Percentiles rank a stretch among this genome's conserved stretches.
Evolutionary conservation across 2,113 vertebrate genomes (phyloP).

Genomic region (Lophius piscatorius): DNA sequence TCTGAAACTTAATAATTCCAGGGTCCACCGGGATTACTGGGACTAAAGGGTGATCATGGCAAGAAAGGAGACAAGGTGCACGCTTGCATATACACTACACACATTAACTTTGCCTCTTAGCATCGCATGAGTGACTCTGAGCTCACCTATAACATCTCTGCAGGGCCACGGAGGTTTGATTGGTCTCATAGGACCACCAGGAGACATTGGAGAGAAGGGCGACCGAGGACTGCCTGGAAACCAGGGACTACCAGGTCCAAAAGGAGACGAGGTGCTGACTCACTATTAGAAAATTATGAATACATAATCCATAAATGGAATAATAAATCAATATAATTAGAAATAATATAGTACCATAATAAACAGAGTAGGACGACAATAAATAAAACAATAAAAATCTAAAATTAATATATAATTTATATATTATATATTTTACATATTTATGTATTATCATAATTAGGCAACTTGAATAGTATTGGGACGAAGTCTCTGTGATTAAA

Average conservation of each 20-base stretch:
- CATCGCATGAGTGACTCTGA: slow-evolving; percentile 7
- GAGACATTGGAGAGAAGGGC: slow-evolving; percentile 96
- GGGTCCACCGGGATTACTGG: slow-evolving; percentile 93
- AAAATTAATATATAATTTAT: too few species aligned
- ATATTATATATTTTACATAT: too few species aligned
- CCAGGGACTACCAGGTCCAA: slow-evolving; percentile 88
- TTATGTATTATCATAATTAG: too few species aligned
- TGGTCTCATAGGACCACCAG: slow-evolving; percentile 93
- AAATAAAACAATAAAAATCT: too few species aligned
- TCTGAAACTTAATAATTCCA: slow-evolving; percentile 32
- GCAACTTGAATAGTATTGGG: too few species aligned
- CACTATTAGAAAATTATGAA: too few species aligned
- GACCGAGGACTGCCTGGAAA: slow-evolving; percentile 93
- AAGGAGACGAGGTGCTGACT: slow-evolving; percentile 90
- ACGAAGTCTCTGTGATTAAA: too few species aligned
- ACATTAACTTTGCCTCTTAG: neutral
- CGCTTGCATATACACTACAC: neutral
- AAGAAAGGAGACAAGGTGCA: slow-evolving; percentile 96
- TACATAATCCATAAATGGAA: too few species aligned
- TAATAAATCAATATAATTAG: too few species aligned
- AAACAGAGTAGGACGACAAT: too few species aligned
- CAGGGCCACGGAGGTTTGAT: slow-evolving; percentile 97
- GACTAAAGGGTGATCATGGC: slow-evolving; percentile 93
- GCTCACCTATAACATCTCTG: slow-evolving; percentile 2
- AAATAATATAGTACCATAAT: too few species aligned